Evolutionary conservation across 2,888 invertebrate genomes (phyloP), one percentile per base, ranked within the genome.

Genomic region (Pheosia gnoma): DNA sequence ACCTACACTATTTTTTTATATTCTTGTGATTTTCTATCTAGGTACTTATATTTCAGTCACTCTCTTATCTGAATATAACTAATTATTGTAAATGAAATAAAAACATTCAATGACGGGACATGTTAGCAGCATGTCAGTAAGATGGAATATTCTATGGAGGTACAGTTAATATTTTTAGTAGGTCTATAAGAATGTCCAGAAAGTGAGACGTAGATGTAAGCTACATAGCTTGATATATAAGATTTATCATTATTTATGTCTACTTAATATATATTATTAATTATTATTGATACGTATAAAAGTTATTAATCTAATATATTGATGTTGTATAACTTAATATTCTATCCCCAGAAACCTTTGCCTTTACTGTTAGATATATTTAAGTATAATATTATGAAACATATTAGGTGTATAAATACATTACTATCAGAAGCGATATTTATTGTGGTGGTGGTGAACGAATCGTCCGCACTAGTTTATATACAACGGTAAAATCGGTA

Each of bases 161-260:
- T 61, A 66, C 74, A 74, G 61, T 67, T 74, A 61, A 62, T 68
- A 70, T 60, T 25, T 25, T 71, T 68, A 72, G 76, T 73, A 78
- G 68, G 61, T 80, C 70, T 67, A 60, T 81, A 85, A 85, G 81
- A 75, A 81, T 81, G 84, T 87, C 85, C 85, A 86, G 83, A 88
- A 85, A 88, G 83, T 85, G 86, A 83, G 84, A 85, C 74, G 76
- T 83, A 84, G 79, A 65, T 61, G 49, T 81, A 82, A 78, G 77
- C 66, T 72, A 72, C 69, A 67, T 69, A 72, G 71, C 70, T 71
- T 57, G 58, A 56, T 59, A 58, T 72, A 56, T 55, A 55, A 62
- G 64, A 61, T 66, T 73, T 70, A 63, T 71, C 60, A 60, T 68
- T 58, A 43, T 36, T 25, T 60, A 49, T 60, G 49, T 55, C 45